These are phyloP conservation scores for Charaxes varanes DNA, from an alignment of 1,140 invertebrate species.

Conservation along the genomic window DNA sequence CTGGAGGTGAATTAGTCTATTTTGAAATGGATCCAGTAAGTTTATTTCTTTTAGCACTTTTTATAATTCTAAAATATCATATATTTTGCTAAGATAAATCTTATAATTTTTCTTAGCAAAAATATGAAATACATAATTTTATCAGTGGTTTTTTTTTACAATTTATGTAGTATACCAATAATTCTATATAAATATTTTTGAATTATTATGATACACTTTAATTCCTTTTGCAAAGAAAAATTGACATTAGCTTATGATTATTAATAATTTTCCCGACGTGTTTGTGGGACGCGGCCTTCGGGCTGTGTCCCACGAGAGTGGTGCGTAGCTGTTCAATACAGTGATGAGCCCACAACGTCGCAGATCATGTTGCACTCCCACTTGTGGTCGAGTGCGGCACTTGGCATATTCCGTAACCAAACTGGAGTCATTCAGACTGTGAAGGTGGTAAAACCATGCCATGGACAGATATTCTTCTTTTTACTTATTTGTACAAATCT, in stretches of 20 bases:
- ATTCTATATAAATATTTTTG: too few relatives aligned
- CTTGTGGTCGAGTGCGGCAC: constrained; percentile 49
- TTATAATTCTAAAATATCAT: too few relatives aligned
- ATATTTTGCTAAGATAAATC: too few relatives aligned
- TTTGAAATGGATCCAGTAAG: constrained; percentile 99
- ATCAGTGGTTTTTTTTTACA: too few relatives aligned
- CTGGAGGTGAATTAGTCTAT: constrained; percentile 98
- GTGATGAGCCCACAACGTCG: constrained; percentile 65
- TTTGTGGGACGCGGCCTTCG: constrained; percentile 43
- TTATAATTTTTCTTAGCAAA: too few relatives aligned
- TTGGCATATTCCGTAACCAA: constrained; percentile 72
- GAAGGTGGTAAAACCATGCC: constrained; percentile 72
- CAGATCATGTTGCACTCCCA: constrained; percentile 48
- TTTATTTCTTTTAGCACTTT: constrained; percentile 17
- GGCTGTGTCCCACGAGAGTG: constrained; percentile 41
- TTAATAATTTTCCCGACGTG: constrained; percentile 47
- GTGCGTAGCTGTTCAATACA: constrained; percentile 59
- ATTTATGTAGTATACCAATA: too few relatives aligned
- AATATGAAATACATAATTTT: too few relatives aligned
- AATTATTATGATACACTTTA: too few relatives aligned
- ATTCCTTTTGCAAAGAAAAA: too few relatives aligned
- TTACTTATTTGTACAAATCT: constrained; percentile 1
- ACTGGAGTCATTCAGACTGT: constrained; percentile 60
- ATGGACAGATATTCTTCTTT: constrained; percentile 38
- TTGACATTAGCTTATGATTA: too few relatives aligned